Conservation (phyloP, 1,140 invertebrate genomes). For the Spodoptera frugiperda region DNA sequence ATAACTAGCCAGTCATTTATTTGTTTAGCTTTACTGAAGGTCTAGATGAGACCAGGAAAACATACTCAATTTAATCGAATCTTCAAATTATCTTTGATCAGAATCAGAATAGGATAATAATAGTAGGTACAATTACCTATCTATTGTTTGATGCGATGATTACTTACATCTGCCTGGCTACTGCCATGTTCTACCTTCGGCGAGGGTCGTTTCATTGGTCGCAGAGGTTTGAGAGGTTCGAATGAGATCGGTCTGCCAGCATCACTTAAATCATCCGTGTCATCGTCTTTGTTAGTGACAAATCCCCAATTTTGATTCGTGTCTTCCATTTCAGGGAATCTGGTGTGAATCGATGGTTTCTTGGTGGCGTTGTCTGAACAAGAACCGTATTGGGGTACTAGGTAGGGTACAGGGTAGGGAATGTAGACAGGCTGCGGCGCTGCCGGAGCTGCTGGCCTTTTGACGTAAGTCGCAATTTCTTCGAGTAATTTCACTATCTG, state of each 20-base stretch:
- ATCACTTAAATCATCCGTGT: conserved; percentile 58
- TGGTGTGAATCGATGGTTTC: conserved; percentile 51
- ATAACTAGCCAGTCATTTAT: background rate
- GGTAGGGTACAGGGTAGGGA: conserved; percentile 66
- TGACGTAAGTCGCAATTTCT: conserved; percentile 62
- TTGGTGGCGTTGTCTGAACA: conserved; percentile 36
- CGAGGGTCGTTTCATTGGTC: conserved; percentile 55
- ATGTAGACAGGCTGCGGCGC: conserved; percentile 71
- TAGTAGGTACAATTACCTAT: background rate
- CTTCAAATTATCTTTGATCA: conserved; percentile 11
- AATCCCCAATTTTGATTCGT: conserved; percentile 59
- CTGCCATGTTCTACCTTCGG: conserved; percentile 74
- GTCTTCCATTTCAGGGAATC: conserved; percentile 61
- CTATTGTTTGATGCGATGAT: background rate
- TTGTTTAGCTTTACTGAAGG: conserved; percentile 15
- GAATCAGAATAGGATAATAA: background rate
- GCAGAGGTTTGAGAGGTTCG: conserved; percentile 61
- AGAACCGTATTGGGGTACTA: conserved; percentile 48
- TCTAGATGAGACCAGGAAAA: conserved; percentile 6
- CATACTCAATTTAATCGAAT: background rate
- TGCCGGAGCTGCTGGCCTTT: conserved; percentile 57
- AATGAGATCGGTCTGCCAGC: conserved; percentile 71
- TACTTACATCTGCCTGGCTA: conserved; percentile 58
- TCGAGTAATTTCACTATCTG: conserved; percentile 66
- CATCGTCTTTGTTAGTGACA: conserved; percentile 40